Percentiles rank a stretch among this genome's conserved stretches.
These are phyloP conservation scores for Falco punctatus DNA, from an alignment of 2,113 vertebrate genomes.

Conservation along the genomic window DNA sequence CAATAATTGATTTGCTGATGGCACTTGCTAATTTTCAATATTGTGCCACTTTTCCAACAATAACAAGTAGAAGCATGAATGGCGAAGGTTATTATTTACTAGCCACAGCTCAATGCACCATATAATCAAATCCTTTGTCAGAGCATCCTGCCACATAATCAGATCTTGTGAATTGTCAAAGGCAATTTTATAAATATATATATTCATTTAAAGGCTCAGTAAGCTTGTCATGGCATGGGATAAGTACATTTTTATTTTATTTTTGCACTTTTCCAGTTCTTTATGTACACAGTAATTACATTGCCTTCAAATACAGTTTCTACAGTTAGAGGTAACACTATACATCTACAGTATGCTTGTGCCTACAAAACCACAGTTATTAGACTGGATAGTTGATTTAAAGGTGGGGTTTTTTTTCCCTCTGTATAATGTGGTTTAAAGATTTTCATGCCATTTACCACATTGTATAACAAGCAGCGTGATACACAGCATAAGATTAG, in stretches of 20 bases:
- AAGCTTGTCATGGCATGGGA: slow-evolving; percentile 43
- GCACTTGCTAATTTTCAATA: slow-evolving; percentile 60
- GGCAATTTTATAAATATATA: slow-evolving; percentile 73
- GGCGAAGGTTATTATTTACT: slow-evolving; percentile 69
- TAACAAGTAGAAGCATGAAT: slow-evolving; percentile 57
- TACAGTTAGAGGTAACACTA: background rate
- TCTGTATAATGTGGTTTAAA: background rate
- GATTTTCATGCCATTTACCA: background rate
- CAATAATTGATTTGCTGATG: slow-evolving; percentile 62
- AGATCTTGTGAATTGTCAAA: slow-evolving; percentile 73
- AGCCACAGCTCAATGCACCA: slow-evolving; percentile 65
- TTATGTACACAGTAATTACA: slow-evolving; percentile 47
- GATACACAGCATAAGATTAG: background rate
- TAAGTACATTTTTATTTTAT: slow-evolving; percentile 48
- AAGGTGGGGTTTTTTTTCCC: background rate
- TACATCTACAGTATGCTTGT: background rate
- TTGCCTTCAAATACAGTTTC: slow-evolving; percentile 47
- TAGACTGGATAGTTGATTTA: slow-evolving; percentile 23
- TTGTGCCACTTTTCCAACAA: slow-evolving; percentile 54
- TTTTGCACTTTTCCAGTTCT: slow-evolving; percentile 38
- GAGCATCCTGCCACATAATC: slow-evolving; percentile 75
- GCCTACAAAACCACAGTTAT: background rate
- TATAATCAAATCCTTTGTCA: slow-evolving; percentile 79
- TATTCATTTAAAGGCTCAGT: slow-evolving; percentile 69
- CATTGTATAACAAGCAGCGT: background rate